Evolutionary conservation across 2,888 invertebrate genomes (phyloP).

Genomic region (Thymelicus acteon): DNA sequence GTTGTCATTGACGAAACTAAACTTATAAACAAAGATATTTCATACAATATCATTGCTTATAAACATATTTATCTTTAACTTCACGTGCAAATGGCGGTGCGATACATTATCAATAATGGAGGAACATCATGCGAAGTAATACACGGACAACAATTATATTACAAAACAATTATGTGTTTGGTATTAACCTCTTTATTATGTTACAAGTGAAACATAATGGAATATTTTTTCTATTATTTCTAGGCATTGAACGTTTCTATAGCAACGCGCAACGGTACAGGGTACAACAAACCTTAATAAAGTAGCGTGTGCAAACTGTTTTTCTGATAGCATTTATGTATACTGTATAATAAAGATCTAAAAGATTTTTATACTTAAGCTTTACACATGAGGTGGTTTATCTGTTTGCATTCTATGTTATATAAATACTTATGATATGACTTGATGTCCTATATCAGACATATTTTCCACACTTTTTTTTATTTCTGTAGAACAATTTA

Average conservation of each 20-base stretch:
- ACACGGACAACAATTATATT: conserved; percentile 1
- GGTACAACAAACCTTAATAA: conserved; percentile 20
- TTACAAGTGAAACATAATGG: conserved; percentile 3
- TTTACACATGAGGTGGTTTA: background rate
- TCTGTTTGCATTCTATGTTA: background rate
- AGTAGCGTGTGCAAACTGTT: background rate
- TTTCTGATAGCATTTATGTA: background rate
- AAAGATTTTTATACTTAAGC: background rate
- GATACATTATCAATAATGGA: background rate
- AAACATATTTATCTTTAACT: background rate
- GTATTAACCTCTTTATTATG: conserved; percentile 6
- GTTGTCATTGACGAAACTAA: too few relatives aligned
- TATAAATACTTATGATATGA: too few relatives aligned
- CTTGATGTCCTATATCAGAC: too few relatives aligned
- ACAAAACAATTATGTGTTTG: conserved; percentile 1
- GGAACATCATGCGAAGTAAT: background rate
- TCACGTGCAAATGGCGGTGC: background rate
- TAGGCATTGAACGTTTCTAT: conserved; percentile 26
- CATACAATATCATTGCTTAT: too few relatives aligned
- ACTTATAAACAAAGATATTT: too few relatives aligned
- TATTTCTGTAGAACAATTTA: too few relatives aligned
- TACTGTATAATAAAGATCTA: background rate
- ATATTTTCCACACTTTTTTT: too few relatives aligned
- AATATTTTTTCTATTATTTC: conserved; percentile 25
- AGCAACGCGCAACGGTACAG: conserved; percentile 27